phyloP scores from a whole-genome alignment of 2,888 invertebrate genomes.

The Tetranychus truncatus region DNA sequence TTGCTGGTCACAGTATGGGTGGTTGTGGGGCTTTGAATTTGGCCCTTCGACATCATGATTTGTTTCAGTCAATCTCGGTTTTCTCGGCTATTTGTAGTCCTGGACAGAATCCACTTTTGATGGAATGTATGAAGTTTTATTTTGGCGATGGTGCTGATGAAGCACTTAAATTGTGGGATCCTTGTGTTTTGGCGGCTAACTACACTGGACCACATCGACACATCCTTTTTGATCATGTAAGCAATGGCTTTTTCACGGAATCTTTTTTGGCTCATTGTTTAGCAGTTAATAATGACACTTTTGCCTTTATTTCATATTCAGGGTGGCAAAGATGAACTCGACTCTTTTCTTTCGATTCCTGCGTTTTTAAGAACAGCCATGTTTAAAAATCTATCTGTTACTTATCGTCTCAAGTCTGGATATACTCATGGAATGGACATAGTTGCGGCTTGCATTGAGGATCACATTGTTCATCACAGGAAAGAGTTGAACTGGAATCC shows the following conservation, averaged over 20 bases:
- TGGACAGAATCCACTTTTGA: background rate
- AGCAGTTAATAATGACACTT: background rate
- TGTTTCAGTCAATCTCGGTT: background rate
- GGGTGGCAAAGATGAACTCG: background rate
- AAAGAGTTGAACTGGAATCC: background rate
- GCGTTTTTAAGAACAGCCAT: background rate
- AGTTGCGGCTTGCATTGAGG: background rate
- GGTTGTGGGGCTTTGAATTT: background rate
- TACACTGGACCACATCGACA: conserved; percentile 3
- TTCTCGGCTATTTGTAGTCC: background rate
- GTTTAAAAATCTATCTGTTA: background rate
- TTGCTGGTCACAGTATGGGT: conserved; percentile 6
- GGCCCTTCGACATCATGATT: background rate
- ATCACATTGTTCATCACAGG: background rate
- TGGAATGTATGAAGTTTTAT: background rate
- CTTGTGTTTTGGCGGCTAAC: background rate
- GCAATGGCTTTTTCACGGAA: background rate
- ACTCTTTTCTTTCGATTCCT: background rate
- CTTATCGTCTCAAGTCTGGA: background rate
- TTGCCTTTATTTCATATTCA: background rate
- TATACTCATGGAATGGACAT: conserved; percentile 6
- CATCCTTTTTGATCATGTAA: conserved; percentile 5
- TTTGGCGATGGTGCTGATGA: background rate
- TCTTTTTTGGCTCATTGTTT: too few relatives aligned
- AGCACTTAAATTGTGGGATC: background rate